Evolutionary conservation across 2,113 vertebrate genomes (phyloP), one percentile per base, ranked within the genome.

Genomic region (Trogon melanurus): DNA sequence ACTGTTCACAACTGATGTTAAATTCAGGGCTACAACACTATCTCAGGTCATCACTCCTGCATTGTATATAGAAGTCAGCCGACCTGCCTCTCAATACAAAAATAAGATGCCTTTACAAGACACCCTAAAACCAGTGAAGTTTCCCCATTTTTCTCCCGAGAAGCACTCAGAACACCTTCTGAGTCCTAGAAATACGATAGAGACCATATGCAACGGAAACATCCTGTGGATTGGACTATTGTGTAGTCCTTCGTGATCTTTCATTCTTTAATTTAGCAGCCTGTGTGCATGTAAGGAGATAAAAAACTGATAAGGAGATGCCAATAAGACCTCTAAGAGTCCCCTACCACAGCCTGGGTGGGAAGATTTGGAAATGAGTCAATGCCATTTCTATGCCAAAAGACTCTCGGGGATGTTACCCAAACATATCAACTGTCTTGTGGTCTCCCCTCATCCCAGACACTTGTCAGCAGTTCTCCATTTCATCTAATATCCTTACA

Each of bases 381-480:
- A 87, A 75, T 61, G 70, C 10, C 58, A 93, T 85, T 91, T 93
- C 76, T 57, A 67, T n/a, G 66, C 87, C 91, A 85, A 90, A 88
- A 67, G 47, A 23, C 51, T 92, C n/a, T 16, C 0, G 2, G 29
- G 30, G 90, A 80, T 71, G 64, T 71, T 74, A 86, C 62, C 65
- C 70, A 85, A 94, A 84, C 1, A 1, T 79, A 82, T 58, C 14
- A 80, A 75, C 69, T 66, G 34, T 67, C 75, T 88, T 0, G 0
- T 81, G 64, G 60, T 73, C 91, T 92, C 56, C 57, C 44, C 41
- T 79, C 73, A 74, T 47, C 67, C 76, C 91, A 94, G 82, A 92
- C 62, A 50, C 78, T 93, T 91, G 67, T 82, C 94, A 97, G 92
- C 91, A 93, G 62, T 82, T 91, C 72, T 90, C 73, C 17, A 47